These are phyloP conservation scores for Condylostylus longicornis DNA, from an alignment of 1,140 invertebrate genomes.

Conservation along the genomic window DNA sequence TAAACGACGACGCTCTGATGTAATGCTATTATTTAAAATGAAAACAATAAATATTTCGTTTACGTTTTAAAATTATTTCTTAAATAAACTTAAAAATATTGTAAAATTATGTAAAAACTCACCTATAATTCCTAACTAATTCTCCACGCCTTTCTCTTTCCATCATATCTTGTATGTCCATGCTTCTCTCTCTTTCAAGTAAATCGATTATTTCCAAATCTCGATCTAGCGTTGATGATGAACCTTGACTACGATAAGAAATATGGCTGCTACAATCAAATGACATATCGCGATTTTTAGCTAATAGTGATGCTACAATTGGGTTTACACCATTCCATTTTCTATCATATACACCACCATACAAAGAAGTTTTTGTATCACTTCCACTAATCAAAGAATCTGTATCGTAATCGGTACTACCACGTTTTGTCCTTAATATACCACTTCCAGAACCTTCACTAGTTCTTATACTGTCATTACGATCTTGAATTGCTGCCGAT, in stretches of 20 bases:
- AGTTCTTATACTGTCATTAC: no score
- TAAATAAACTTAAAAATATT: no score
- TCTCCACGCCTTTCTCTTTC: slow-evolving; percentile 21
- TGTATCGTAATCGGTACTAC: slow-evolving; percentile 21
- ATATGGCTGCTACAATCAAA: slow-evolving; percentile 25
- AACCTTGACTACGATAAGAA: slow-evolving; percentile 15
- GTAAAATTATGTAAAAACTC: no score
- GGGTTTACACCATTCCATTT: slow-evolving; percentile 6
- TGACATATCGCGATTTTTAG: no score
- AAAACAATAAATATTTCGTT: no score
- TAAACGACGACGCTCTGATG: slow-evolving; percentile 15
- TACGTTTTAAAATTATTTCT: no score
- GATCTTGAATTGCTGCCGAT: slow-evolving; percentile 22
- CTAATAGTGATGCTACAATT: slow-evolving; percentile 12
- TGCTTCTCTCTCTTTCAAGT: slow-evolving; percentile 27
- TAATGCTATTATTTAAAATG: not conserved
- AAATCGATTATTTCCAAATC: slow-evolving; percentile 30
- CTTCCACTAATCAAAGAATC: slow-evolving; percentile 21
- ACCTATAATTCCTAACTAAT: slow-evolving; percentile 11
- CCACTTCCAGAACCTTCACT: no score
- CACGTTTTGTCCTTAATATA: not conserved
- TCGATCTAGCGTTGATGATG: slow-evolving; percentile 25
- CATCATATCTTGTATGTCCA: slow-evolving; percentile 28
- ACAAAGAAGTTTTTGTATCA: not conserved
- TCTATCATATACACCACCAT: no score